Evolutionary conservation across 2,113 vertebrate genomes (phyloP), one percentile per base, ranked within the genome.

Genomic region (Stercorarius parasiticus): DNA sequence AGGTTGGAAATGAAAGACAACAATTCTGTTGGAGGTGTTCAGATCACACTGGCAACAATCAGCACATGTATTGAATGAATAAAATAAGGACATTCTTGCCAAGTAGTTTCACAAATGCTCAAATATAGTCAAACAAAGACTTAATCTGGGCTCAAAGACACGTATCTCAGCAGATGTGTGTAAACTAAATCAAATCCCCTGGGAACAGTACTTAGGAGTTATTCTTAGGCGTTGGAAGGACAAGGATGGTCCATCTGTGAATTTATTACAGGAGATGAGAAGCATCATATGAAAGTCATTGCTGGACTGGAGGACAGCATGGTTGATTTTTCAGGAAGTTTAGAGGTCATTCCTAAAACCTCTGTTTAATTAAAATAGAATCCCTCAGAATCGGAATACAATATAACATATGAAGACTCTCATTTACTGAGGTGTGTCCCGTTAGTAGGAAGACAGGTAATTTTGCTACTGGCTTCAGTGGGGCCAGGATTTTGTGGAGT

Each of bases 201-300:
- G 97, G 92, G 97, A 97, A 2, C 79, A 34, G 92, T 88, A 81
- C 93, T 97, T 96, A 93, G 82, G 95, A 97, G 95, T 95, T 96
- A 97, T 97, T 96, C 97, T 95, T 95, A 96, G 97, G 95, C 88
- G 0, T 58, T 43, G 59, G 97, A 97, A 97, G 97, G 97, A 97
- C 97, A 96, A 95, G 92, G 96, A 96, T 97, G 90, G 97, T 96
- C 97, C 97, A 96, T 97, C 97, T 97, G 97, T 97, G 97, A 96
- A 96, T 97, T 96, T 83, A 95, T 97, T 96, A 96, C 79, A 30
- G 9, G 62, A 95, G 90, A 96, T 53, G 90, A 92, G 87, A 93
- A 95, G 79, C 90, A 96, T 95, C 82, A 43, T 78, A 70, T 94
- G 93, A 97, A 97, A 96, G 97, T 97, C 93, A 96, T 78, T 73